Conservation (phyloP, 2,113 vertebrate genomes). For the Mionectes macconnelli region DNA sequence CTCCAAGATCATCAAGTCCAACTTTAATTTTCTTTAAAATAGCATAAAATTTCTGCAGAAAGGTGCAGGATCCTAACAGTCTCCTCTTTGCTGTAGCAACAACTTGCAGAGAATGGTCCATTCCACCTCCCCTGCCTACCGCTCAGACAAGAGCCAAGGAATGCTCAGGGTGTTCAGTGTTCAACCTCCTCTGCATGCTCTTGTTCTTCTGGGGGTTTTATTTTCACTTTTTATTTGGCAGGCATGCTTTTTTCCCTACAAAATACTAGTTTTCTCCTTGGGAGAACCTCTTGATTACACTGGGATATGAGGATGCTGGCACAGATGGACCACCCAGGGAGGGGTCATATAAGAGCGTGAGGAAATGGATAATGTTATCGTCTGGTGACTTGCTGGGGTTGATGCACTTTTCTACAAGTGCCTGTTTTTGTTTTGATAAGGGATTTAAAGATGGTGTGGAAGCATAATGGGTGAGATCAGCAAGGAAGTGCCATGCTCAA, state of each 20-base stretch:
- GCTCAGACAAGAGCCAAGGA: not conserved
- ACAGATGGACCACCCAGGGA: slow-evolving; percentile 10
- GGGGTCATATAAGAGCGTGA: slow-evolving; percentile 7
- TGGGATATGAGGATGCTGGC: not conserved
- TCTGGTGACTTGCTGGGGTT: not conserved
- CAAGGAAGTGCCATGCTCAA: not conserved
- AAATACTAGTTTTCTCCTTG: not conserved
- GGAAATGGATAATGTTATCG: slow-evolving; percentile 4
- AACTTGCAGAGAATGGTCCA: not conserved
- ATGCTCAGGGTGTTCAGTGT: not conserved
- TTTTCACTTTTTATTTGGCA: not conserved
- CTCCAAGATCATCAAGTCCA: not conserved
- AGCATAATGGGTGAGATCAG: not conserved
- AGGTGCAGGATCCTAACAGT: not conserved
- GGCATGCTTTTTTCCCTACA: not conserved
- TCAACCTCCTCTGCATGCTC: not conserved
- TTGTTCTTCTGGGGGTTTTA: not conserved
- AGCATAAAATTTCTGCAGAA: not conserved
- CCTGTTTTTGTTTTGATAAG: slow-evolving; percentile 45
- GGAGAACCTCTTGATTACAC: not conserved
- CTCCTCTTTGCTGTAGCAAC: not conserved
- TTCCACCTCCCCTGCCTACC: not conserved
- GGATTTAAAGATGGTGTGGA: not conserved
- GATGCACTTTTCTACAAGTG: not conserved
- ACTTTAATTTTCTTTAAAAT: not conserved